Base-by-base conservation (phyloP, 2,113 vertebrate species). In the Nothocercus nigrocapillus region DNA sequence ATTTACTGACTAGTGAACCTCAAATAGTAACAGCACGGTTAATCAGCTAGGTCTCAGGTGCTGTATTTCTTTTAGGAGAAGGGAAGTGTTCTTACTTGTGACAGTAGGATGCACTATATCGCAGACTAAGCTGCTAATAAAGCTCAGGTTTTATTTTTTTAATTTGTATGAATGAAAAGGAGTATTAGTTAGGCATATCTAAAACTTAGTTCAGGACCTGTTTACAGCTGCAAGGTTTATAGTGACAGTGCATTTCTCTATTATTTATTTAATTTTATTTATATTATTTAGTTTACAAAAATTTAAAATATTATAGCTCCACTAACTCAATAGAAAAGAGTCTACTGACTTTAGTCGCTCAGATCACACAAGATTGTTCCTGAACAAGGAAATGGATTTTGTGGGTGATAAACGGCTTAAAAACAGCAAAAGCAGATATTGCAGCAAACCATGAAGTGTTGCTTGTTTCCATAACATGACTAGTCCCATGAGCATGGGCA, bases 321-420 rank as follows among this genome's bases (percentile, higher is more conserved):
- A 47, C 78, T 83, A 78, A 93, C 81, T 88, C 61, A 72, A 13
- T 36, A 80, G 42, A 83, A 96, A 68, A 84, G 30, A 4, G 4
- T 64, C 61, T 69, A 93, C 2, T 83, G 59, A 88, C 5, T 69
- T 80, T 58, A 88, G 69, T 62, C 56, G 44, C 87, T 82, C 59
- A 73, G 42, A 74, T 19, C 19, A 54, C 88, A 20, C 62, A 83
- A 83, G 61, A 64, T 34, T 47, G 34, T 25, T 89, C 63, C 51
- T 86, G 82, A 88, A 86, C 17, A 88, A 84, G 69, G 30, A 84
- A 93, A 93, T 68, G 3, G 64, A 85, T 90, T 94, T 70, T 67
- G 56, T 40, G 80, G 56, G 88, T 85, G 51, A 94, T 47, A 85
- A 88, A 90, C 51, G 49, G 45, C 69, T 94, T 72, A 64, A 67